Percentiles rank a stretch among this genome's conserved stretches.
Conservation (phyloP, 2,113 vertebrate genomes). For the Eleginops maclovinus region DNA sequence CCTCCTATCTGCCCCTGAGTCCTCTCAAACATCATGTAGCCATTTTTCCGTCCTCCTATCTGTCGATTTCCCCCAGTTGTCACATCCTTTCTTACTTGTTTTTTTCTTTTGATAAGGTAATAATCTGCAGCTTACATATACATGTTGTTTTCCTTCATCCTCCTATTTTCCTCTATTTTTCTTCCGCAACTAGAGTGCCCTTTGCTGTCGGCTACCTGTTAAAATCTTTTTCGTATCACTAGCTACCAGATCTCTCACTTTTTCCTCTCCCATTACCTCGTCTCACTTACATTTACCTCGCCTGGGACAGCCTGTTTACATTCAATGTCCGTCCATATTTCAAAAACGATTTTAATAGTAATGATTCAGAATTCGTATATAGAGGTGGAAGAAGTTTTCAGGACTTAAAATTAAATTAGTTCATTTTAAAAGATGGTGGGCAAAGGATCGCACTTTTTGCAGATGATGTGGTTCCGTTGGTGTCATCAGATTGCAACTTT, state of each 20-base stretch:
- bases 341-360: too few relatives aligned
- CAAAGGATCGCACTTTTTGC: too few relatives aligned
- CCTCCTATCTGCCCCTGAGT: slow-evolving; percentile 5
- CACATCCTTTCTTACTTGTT: background rate
- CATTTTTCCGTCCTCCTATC: slow-evolving; percentile 17
- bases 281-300: slow-evolving; percentile 18
- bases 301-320: too few relatives aligned
- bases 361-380: too few relatives aligned
- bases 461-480: too few relatives aligned
- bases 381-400: too few relatives aligned
- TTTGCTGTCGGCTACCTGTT: slow-evolving; percentile 17
- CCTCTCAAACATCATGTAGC: background rate
- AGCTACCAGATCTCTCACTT: slow-evolving; percentile 2
- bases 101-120: slow-evolving; percentile 1
- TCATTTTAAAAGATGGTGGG: too few relatives aligned
- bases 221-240: slow-evolving; percentile 40
- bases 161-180: background rate
- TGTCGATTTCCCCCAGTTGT: background rate
- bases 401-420: too few relatives aligned
- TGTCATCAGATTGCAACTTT: too few relatives aligned
- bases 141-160: background rate
- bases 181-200: slow-evolving; percentile 19
- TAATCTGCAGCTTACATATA: background rate
- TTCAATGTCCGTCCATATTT: too few relatives aligned
- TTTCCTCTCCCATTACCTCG: background rate